Conservation (phyloP, 2,888 invertebrate species). For the Cerceris rybyensis region DNA sequence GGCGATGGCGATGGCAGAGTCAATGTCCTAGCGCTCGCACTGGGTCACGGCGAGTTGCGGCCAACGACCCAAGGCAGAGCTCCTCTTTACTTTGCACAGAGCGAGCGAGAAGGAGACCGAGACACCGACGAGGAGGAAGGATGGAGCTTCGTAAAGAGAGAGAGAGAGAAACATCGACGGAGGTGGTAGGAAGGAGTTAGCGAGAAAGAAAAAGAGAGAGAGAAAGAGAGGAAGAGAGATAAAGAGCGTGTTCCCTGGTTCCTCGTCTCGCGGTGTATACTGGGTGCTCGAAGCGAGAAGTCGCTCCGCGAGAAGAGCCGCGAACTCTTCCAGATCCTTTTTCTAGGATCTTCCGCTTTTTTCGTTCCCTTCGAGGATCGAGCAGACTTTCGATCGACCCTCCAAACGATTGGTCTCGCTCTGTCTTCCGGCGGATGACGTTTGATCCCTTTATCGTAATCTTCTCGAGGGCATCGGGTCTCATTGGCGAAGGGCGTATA, state of each 20-base stretch:
- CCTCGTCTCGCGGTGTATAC: conserved; percentile 63
- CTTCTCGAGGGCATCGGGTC: not conserved
- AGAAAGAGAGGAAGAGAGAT: conserved; percentile 52
- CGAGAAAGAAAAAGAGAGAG: conserved; percentile 28
- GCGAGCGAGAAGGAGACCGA: conserved; percentile 60
- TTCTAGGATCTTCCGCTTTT: conserved; percentile 18
- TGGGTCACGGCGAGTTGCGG: conserved; percentile 82
- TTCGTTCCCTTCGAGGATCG: conserved; percentile 1
- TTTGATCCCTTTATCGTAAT: not conserved
- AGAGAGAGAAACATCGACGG: conserved; percentile 34
- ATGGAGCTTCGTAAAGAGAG: conserved; percentile 23
- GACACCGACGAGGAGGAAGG: conserved; percentile 10
- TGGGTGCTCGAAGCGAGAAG: conserved; percentile 66
- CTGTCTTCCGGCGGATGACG: not conserved
- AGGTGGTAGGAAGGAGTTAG: conserved; percentile 22
- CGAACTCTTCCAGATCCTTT: conserved; percentile 21
- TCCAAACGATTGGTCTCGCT: not conserved
- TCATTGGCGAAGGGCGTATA: not conserved
- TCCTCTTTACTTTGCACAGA: conserved; percentile 79
- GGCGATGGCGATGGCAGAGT: conserved; percentile 82
- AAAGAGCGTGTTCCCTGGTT: conserved; percentile 59
- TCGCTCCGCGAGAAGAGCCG: conserved; percentile 22
- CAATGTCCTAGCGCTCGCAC: conserved; percentile 82
- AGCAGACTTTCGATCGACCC: too few relatives aligned
- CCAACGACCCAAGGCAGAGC: conserved; percentile 79